A percentile compares a stretch with the other conserved stretches of the same genome.
Evolutionary conservation across 2,888 invertebrate genomes (phyloP).

Genomic region (Noctua fimbriata): DNA sequence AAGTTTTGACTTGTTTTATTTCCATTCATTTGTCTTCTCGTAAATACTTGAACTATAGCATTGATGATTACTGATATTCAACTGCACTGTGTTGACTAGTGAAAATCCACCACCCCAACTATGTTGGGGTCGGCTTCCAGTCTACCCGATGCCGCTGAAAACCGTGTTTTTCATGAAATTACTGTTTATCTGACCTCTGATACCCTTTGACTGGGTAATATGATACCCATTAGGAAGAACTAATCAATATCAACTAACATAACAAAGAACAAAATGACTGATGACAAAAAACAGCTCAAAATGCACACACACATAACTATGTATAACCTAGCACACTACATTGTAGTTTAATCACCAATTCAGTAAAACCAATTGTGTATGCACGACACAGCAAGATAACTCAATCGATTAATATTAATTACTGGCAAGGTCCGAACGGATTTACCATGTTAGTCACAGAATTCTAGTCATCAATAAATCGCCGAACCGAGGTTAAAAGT

Average conservation of each 20-base stretch:
- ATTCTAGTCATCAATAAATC: constrained; percentile 10
- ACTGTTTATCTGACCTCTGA: neutral
- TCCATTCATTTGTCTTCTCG: neutral
- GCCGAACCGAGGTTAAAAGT: constrained; percentile 11
- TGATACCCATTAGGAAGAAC: neutral
- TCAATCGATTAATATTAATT: constrained; percentile 54
- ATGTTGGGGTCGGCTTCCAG: neutral
- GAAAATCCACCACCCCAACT: neutral
- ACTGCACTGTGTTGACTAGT: neutral
- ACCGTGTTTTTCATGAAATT: neutral
- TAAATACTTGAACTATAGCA: neutral
- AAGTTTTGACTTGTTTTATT: neutral
- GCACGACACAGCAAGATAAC: constrained; percentile 25
- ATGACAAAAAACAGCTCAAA: neutral
- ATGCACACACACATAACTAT: neutral
- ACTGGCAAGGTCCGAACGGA: constrained; percentile 36
- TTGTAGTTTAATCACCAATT: constrained; percentile 1
- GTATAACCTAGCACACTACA: neutral
- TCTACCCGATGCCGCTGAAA: neutral
- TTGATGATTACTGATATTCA: neutral
- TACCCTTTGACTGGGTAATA: neutral
- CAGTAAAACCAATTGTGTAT: constrained; percentile 28
- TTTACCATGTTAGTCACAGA: constrained; percentile 44
- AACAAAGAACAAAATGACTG: neutral
- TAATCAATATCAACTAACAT: neutral